Base-by-base conservation (phyloP, 2,113 vertebrate genomes). In the Plotosus lineatus region DNA sequence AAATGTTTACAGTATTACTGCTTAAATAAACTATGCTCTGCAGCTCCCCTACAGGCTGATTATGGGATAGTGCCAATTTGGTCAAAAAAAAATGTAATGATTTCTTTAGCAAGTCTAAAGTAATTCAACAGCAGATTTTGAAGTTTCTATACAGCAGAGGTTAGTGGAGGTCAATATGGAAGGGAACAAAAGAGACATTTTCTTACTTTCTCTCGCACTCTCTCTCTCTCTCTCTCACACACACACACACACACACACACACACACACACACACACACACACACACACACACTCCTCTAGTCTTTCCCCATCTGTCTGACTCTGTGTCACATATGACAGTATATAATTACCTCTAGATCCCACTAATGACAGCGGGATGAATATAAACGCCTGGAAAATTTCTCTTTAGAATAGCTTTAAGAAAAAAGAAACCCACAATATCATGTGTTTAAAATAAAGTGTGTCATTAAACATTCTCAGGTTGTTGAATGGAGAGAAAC, bases 281-380 rank as follows among this genome's bases (percentile, higher is more conserved):
- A n/a, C n/a, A n/a, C n/a, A n/a, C n/a, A n/a, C n/a, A n/a, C n/a
- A n/a, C 42, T 44, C 21, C 60, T 36, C 38, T 44, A 33, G 26
- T 51, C 46, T 38, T 72, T 42, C 44, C 36, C 50, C 53, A 81
- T 65, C 68, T 56, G 44, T 36, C 72, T 36, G 77, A 56, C 77
- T 77, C 71, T 65, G 66, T 86, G 85, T 82, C 74, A 82, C 40
- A 72, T 61, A 31, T 85, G 85, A 85, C 78, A 83, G 81, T 53
- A 61, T 81, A 33, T 85, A 83, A 87, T 87, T 83, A 83, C 60
- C 33, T 44, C 69, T 38, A 71, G 50, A 83, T 71, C 75, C 85
- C 83, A 65, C 81, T 78, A 81, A 84, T 87, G 81, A 83, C 81
- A 83, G 75, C 81, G 56, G 71, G 60, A 81, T 79, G 61, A 75